phyloP scores from a whole-genome alignment of 2,888 invertebrate species.

The Germaria angustata region DNA sequence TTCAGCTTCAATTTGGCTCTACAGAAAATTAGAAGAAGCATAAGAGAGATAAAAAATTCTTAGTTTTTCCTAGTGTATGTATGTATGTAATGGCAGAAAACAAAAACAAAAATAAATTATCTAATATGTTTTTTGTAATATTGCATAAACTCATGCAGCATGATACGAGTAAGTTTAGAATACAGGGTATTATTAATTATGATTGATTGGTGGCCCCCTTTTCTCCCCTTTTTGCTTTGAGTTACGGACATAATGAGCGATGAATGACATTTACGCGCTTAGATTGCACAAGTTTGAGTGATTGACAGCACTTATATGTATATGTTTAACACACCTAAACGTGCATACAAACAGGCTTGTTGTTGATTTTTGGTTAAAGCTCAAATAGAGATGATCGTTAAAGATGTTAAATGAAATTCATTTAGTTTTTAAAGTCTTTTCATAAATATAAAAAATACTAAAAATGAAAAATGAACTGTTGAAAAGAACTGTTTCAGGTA shows the following conservation, averaged over 20 bases:
- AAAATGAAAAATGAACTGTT: too few species aligned
- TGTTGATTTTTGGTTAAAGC: neutral
- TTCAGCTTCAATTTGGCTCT: conserved; percentile 65
- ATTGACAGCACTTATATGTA: conserved; percentile 10
- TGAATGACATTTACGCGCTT: conserved; percentile 28
- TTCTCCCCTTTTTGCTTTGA: neutral
- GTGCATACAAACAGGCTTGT: neutral
- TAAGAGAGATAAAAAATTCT: neutral
- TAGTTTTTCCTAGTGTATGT: neutral
- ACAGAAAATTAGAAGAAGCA: neutral
- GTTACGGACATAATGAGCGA: neutral
- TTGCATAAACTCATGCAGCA: neutral
- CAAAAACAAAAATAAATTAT: neutral
- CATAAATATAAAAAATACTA: too few species aligned
- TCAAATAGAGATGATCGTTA: neutral
- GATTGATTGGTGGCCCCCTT: conserved; percentile 6
- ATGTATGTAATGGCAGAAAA: neutral
- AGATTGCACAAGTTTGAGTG: conserved; percentile 30
- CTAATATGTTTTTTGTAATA: neutral
- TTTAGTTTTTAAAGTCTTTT: too few species aligned
- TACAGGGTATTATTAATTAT: conserved; percentile 1
- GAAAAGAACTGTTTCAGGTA: too few species aligned
- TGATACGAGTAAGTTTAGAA: neutral
- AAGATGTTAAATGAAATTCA: neutral
- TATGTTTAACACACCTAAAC: conserved; percentile 13